Conservation (phyloP, 2,797 vertebrate species). For the Channallabes apus region DNA sequence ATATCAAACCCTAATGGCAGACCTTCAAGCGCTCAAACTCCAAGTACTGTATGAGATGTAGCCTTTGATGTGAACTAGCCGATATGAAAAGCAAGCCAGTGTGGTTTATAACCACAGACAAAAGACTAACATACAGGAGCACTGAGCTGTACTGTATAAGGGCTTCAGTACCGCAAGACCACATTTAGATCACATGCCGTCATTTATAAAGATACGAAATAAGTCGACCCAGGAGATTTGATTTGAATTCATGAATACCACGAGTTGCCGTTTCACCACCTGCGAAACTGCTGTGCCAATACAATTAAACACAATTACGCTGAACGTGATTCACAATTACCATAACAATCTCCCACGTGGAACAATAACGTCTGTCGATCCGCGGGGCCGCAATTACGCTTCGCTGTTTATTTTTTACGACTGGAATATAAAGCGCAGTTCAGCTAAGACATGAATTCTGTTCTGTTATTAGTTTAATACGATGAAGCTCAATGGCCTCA, state of each 20-base stretch:
- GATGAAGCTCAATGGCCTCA: conserved; percentile 60
- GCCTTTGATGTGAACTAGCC: neutral
- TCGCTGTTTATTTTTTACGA: conserved; percentile 72
- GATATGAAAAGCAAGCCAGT: neutral
- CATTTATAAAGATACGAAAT: conserved; percentile 47
- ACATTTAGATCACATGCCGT: neutral
- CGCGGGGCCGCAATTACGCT: conserved; percentile 66
- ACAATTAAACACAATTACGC: conserved; percentile 57
- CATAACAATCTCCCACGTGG: conserved; percentile 70
- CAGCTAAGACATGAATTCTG: conserved; percentile 63
- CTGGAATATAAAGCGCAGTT: conserved; percentile 65
- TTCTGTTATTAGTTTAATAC: conserved; percentile 64
- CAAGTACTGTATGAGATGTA: conserved; percentile 8
- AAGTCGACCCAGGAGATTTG: conserved; percentile 7
- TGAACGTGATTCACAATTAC: conserved; percentile 66
- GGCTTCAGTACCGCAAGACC: neutral
- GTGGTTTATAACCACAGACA: conserved; percentile 15
- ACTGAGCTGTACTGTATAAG: neutral
- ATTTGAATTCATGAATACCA: conserved; percentile 59
- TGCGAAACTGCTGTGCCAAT: conserved; percentile 51
- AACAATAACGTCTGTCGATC: conserved; percentile 68
- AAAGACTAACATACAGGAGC: neutral
- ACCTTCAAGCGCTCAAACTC: conserved; percentile 34
- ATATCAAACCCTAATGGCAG: conserved; percentile 33
- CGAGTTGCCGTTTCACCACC: conserved; percentile 60